Base-by-base conservation (phyloP, 1,140 invertebrate species). In the Conus betulinus region DNA sequence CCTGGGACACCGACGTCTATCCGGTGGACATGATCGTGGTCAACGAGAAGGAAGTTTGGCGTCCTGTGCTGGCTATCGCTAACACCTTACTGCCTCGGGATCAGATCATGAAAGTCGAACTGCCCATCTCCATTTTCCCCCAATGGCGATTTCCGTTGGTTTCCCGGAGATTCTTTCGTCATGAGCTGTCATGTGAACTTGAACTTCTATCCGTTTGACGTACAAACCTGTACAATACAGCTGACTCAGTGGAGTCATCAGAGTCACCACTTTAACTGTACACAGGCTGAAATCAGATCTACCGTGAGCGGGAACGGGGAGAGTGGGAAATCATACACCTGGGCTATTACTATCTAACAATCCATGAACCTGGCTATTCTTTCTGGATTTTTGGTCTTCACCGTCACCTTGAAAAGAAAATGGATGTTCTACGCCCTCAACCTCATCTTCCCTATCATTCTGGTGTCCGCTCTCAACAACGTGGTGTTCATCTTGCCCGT, bases 231-330 rank as follows among this genome's bases (percentile, higher is more conserved):
- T 95, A 97, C 98, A 95, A 98, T 99, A 97, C 98, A 98, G 95
- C 98, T 99, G 92, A 98, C 98, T 5, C 98, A 98, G 1, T 99
- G 98, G 99, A 99, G 98, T 0, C 99, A 99, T 94, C 27, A n/a
- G 7, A 79, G 20, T 74, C 52, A 23, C 1, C 17, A 52, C 27
- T n/a, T 83, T 25, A 39, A 83, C 25, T 57, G 60, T 60, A 25
- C 57, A 23, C 5, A 20, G 5, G 13, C n/a, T 0, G 25, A 23
- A 39, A 25, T 55, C 5, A 0, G 39, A 8, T n/a, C 20, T n/a
- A 23, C 11, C 17, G 53, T 55, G 7, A 51, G 23, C 6, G 27
- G 27, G 11, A 27, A 88, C 27, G 79, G 78, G 8, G 78, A 88
- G 15, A 88, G 15, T 82, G 87, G 76, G 76, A 81, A 4, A 52